These are phyloP conservation scores for Cheilosia grossa DNA, from an alignment of 2,888 invertebrate species.

Conservation along the genomic window DNA sequence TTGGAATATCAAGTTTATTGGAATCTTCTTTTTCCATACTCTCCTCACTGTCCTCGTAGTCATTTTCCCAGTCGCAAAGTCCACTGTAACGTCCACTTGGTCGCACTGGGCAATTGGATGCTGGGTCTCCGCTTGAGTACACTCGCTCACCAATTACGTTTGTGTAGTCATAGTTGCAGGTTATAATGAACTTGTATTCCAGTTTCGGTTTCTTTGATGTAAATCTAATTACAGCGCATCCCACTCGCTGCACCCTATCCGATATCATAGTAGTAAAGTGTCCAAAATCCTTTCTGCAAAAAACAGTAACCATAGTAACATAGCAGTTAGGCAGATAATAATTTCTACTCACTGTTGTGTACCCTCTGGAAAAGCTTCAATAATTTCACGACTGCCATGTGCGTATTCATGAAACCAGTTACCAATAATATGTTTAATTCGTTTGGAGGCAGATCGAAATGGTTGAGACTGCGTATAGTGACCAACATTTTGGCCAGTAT, in stretches of 20 bases:
- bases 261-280: conserved; percentile 81
- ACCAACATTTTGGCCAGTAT: conserved; percentile 82
- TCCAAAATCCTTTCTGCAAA: conserved; percentile 80
- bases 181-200: conserved; percentile 77
- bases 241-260: conserved; percentile 81
- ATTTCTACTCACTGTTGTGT: neutral
- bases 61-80: conserved; percentile 80
- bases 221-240: conserved; percentile 79
- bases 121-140: conserved; percentile 79
- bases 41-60: conserved; percentile 77
- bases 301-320: neutral
- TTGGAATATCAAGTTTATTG: neutral
- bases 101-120: conserved; percentile 78
- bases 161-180: conserved; percentile 82
- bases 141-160: conserved; percentile 79
- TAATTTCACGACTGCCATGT: conserved; percentile 23
- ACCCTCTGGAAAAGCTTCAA: neutral
- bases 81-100: conserved; percentile 78
- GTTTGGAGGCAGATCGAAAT: conserved; percentile 80
- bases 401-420: conserved; percentile 81
- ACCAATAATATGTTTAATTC: conserved; percentile 80
- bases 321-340: neutral
- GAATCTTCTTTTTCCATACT: conserved; percentile 67
- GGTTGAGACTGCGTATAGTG: conserved; percentile 80
- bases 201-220: conserved; percentile 55